A percentile compares a stretch with the other conserved stretches of the same genome.
phyloP scores from a whole-genome alignment of 1,140 invertebrate species.

The Periplaneta americana region DNA sequence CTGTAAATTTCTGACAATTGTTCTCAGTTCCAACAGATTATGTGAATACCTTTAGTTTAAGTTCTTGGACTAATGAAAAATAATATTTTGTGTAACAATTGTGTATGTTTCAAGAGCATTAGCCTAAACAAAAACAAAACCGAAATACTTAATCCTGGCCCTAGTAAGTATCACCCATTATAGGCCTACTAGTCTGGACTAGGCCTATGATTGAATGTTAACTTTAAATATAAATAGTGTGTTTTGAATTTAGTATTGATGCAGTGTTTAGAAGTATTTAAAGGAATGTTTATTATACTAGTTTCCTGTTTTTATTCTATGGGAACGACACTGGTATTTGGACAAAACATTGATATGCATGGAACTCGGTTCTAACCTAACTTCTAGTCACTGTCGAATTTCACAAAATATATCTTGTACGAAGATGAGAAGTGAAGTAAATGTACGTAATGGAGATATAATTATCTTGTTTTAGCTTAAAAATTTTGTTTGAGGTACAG shows the following conservation, averaged over 20 bases:
- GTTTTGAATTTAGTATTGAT: not conserved
- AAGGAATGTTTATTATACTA: not conserved
- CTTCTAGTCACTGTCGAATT: not conserved
- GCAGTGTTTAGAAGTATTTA: not conserved
- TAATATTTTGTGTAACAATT: not conserved
- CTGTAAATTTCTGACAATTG: conserved; percentile 15
- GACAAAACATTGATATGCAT: not conserved
- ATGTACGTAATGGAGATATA: not conserved
- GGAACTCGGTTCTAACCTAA: not conserved
- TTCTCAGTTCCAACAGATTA: not conserved
- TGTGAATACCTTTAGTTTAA: conserved; percentile 1
- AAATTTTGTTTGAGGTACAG: not conserved
- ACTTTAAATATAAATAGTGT: not conserved
- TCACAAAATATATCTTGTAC: not conserved
- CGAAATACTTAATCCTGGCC: not conserved
- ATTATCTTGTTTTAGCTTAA: not conserved
- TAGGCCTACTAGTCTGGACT: not conserved
- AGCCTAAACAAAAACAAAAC: not conserved
- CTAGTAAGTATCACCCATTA: not conserved
- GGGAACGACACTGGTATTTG: not conserved
- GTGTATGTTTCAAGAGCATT: not conserved
- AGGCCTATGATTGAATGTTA: not conserved
- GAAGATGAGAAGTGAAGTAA: not conserved
- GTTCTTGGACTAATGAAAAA: not conserved
- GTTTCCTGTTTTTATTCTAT: not conserved